Conservation (phyloP, 2,888 invertebrate species). For the Cryptocephalus primarius region DNA sequence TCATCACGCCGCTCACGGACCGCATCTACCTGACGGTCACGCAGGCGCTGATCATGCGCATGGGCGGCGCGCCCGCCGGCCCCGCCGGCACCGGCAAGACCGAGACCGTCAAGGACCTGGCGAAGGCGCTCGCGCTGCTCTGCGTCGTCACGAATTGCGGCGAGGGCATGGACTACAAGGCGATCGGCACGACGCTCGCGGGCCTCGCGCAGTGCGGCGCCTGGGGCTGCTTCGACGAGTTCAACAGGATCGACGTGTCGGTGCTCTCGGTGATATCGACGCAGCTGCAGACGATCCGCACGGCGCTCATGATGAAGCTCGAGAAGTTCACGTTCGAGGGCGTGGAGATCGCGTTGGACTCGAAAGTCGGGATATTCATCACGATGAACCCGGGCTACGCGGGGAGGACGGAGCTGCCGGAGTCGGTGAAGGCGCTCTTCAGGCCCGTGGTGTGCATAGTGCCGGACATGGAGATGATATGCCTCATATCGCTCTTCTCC, state of each 20-base stretch:
- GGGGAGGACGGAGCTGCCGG: slow-evolving; percentile 83
- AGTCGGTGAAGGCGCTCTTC: slow-evolving; percentile 84
- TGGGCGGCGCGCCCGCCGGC: slow-evolving; percentile 85
- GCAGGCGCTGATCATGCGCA: slow-evolving; percentile 82
- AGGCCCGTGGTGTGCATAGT: slow-evolving; percentile 87
- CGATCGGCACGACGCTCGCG: slow-evolving; percentile 65
- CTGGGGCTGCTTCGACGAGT: slow-evolving; percentile 95
- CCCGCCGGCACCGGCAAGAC: slow-evolving; percentile 83
- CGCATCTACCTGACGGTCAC: slow-evolving; percentile 88
- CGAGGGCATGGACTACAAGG: slow-evolving; percentile 85
- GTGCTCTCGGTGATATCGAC: slow-evolving; percentile 89
- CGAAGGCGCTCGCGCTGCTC: slow-evolving; percentile 74
- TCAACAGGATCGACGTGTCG: slow-evolving; percentile 86
- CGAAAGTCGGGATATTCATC: slow-evolving; percentile 84
- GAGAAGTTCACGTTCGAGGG: slow-evolving; percentile 53
- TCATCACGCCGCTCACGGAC: slow-evolving; percentile 87
- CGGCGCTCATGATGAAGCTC: slow-evolving; percentile 65
- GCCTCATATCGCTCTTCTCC: slow-evolving; percentile 82
- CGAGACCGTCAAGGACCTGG: slow-evolving; percentile 84
- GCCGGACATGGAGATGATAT: slow-evolving; percentile 86
- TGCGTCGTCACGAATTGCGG: slow-evolving; percentile 88
- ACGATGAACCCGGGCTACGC: slow-evolving; percentile 95
- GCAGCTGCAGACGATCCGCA: slow-evolving; percentile 80
- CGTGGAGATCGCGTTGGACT: slow-evolving; percentile 69
- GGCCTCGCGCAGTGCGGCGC: slow-evolving; percentile 80